Base-by-base conservation (phyloP, 1,140 invertebrate species). In the Archivesica marissinica region DNA sequence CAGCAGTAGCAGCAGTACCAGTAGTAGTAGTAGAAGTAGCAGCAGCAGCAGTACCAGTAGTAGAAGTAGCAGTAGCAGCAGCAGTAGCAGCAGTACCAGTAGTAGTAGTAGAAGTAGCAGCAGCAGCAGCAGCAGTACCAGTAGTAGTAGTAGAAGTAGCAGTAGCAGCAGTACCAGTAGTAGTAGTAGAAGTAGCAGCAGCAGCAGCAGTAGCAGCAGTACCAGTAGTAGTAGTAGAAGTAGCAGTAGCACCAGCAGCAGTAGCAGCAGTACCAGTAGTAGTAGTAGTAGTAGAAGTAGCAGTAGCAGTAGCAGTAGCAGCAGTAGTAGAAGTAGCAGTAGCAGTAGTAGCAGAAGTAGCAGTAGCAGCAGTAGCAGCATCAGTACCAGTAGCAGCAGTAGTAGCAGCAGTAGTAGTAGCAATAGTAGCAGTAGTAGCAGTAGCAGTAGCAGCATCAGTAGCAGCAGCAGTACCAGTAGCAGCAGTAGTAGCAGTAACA, bases 291-390 rank as follows among this genome's bases (percentile, higher is more conserved):
- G 47, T 50, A 50, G 47, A 15, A 50, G 47, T 50, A 50, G 38
- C 13, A 79, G 77, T 79, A 79, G 77, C 66, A 79, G 77, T 79
- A 79, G 77, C 66, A 79, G 77, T 79, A 79, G 77, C 39, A 79
- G 41, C 66, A 75, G 59, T 79, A 79, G 77, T 79, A 79, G 59
- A 15, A 50, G 47, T 50, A 50, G 47, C n/a, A 50, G 47, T 50
- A 50, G 47, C 66, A 74, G 59, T 79, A n/a, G n/a, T n/a, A n/a
- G n/a, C n/a, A n/a, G n/a, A n/a, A n/a, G n/a, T n/a, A n/a, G n/a
- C n/a, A n/a, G n/a, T n/a, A n/a, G n/a, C n/a, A n/a, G n/a, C n/a
- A n/a, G n/a, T n/a, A n/a, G n/a, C n/a, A n/a, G n/a, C n/a, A n/a
- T n/a, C n/a, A n/a, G n/a, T n/a, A n/a, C n/a, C n/a, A n/a, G n/a